phyloP scores from a whole-genome alignment of 2,797 vertebrate species.

The Podargus strigoides region DNA sequence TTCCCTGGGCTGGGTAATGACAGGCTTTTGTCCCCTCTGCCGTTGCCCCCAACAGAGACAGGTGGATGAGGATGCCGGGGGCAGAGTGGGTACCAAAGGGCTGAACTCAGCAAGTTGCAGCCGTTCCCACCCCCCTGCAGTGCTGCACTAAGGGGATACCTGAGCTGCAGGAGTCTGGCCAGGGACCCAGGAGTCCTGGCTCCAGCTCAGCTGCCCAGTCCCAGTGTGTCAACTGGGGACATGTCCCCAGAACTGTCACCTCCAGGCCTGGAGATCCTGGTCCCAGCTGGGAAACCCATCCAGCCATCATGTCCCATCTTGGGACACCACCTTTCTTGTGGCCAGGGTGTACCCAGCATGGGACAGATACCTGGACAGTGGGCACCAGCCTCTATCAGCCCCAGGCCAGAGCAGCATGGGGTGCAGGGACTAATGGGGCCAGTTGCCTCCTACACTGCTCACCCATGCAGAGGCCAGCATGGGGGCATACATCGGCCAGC shows the following conservation, averaged over 20 bases:
- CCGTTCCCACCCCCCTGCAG: not conserved
- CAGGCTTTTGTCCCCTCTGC: not conserved
- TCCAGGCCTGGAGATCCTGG: not conserved
- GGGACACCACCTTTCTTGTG: not conserved
- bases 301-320: not conserved
- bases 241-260: not conserved
- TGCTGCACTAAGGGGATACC: not conserved
- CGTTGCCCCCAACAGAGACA: not conserved
- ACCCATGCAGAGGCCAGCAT: not conserved
- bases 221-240: rapidly evolving
- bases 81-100: not conserved
- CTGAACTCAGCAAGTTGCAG: not conserved
- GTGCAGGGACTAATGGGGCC: rapidly evolving
- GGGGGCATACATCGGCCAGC: not conserved
- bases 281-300: not conserved
- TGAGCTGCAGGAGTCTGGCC: not conserved
- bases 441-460: rapidly evolving
- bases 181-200: not conserved
- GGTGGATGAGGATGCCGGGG: not conserved
- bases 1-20: slow-evolving; percentile 7
- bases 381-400: not conserved
- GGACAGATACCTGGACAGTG: not conserved
- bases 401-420: rapidly evolving
- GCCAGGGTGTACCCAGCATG: not conserved
- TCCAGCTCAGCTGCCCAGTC: not conserved